Conservation (phyloP, 2,113 vertebrate genomes). For the Mesocricetus auratus region DNA sequence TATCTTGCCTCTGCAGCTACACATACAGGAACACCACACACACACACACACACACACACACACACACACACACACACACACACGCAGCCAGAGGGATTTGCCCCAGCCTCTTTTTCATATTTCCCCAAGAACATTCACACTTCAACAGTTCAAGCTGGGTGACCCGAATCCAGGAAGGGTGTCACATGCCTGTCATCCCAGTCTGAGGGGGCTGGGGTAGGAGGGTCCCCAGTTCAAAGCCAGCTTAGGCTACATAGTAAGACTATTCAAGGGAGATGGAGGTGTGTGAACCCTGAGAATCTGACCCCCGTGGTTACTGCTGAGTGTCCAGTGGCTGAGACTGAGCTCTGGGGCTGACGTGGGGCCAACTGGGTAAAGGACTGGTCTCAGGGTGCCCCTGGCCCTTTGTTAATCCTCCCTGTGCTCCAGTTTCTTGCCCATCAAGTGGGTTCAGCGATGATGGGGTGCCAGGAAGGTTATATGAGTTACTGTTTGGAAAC, state of each 20-base stretch:
- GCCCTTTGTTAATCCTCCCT: not conserved
- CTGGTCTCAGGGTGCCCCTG: not conserved
- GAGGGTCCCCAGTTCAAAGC: not conserved
- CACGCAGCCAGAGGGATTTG: not conserved
- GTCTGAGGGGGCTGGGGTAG: not conserved
- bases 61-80: not conserved
- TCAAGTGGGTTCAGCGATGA: not conserved
- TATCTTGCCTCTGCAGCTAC: not conserved
- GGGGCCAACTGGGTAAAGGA: not conserved
- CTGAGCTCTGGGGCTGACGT: not conserved
- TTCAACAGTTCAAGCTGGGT: not conserved
- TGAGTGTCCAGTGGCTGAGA: not conserved
- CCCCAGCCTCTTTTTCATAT: not conserved
- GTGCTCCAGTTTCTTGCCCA: not conserved
- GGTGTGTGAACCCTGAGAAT: not conserved
- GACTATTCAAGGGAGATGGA: not conserved
- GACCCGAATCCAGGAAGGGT: not conserved
- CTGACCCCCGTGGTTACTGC: not conserved
- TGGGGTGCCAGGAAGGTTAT: too few species aligned
- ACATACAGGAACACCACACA: not conserved
- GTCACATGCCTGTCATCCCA: not conserved
- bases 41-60: not conserved
- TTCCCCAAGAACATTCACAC: not conserved
- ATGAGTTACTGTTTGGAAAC: not conserved
- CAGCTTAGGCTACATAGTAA: not conserved